phyloP scores from a whole-genome alignment of 2,888 invertebrate genomes.

The Baronia brevicornis region DNA sequence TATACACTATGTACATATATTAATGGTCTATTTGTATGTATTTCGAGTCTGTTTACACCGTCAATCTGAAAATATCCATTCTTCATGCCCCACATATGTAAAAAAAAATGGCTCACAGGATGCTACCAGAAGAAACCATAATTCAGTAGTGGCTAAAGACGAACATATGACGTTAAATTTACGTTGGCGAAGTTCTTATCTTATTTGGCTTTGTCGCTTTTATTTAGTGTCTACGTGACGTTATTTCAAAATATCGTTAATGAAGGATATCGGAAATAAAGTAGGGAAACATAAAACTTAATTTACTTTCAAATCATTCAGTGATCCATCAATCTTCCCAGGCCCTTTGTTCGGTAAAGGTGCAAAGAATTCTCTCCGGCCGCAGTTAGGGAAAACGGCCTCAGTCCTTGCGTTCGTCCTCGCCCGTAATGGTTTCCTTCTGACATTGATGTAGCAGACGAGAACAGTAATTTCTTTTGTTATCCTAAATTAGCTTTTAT shows the following conservation, averaged over 20 bases:
- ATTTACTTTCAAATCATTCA: conserved; percentile 9
- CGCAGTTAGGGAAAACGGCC: conserved; percentile 35
- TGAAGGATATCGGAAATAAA: not conserved
- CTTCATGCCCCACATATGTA: too few species aligned
- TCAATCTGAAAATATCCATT: too few species aligned
- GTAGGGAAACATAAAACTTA: not conserved
- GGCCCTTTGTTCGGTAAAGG: conserved; percentile 35
- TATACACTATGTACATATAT: too few species aligned
- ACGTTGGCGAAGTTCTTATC: too few species aligned
- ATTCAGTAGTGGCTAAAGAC: too few species aligned
- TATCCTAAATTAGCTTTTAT: conserved; percentile 14
- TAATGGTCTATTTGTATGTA: too few species aligned
- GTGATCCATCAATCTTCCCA: conserved; percentile 22
- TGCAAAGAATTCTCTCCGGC: conserved; percentile 20
- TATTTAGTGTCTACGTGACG: too few species aligned
- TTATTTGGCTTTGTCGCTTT: too few species aligned
- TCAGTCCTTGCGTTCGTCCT: conserved; percentile 32
- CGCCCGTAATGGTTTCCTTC: conserved; percentile 38
- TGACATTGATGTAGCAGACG: conserved; percentile 26
- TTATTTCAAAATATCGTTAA: not conserved
- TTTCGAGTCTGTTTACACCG: too few species aligned
- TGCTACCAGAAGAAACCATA: too few species aligned
- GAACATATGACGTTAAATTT: too few species aligned
- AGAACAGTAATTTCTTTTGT: conserved; percentile 15
- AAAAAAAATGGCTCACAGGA: too few species aligned